Conservation (phyloP, 2,888 invertebrate species). For the Autographa pulchrina region DNA sequence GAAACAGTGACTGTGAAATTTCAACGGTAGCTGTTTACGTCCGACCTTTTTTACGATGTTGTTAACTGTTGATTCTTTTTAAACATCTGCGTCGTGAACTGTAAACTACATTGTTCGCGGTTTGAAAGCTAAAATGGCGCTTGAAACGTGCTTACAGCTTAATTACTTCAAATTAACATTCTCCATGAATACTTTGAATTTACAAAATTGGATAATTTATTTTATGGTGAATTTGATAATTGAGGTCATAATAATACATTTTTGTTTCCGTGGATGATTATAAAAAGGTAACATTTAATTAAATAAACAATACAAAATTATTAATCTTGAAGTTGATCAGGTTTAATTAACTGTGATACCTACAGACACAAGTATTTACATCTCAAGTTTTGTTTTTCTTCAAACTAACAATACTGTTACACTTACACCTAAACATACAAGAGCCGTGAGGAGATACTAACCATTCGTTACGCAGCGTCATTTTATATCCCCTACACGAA, state of each 20-base stretch:
- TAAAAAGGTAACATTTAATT: neutral
- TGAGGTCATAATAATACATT: neutral
- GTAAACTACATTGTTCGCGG: slow-evolving; percentile 86
- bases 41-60: slow-evolving; percentile 86
- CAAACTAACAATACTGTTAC: slow-evolving; percentile 13
- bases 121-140: slow-evolving; percentile 75
- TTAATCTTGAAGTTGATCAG: too few relatives aligned
- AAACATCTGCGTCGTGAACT: slow-evolving; percentile 86
- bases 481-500: slow-evolving; percentile 53
- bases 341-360: too few relatives aligned
- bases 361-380: too few relatives aligned
- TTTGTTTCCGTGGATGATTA: neutral
- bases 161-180: slow-evolving; percentile 48
- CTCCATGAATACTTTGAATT: slow-evolving; percentile 32
- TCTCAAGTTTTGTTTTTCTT: neutral
- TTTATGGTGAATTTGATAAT: neutral
- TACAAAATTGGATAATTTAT: slow-evolving; percentile 14
- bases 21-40: slow-evolving; percentile 85
- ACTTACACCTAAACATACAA: slow-evolving; percentile 22
- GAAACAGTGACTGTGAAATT: slow-evolving; percentile 83
- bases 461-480: slow-evolving; percentile 47
- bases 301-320: too few relatives aligned
- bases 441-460: slow-evolving; percentile 36
- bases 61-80: slow-evolving; percentile 88
- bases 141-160: slow-evolving; percentile 61